These are phyloP conservation scores for Octonoba sinensis DNA, from an alignment of 2,888 invertebrate species.

Conservation along the genomic window DNA sequence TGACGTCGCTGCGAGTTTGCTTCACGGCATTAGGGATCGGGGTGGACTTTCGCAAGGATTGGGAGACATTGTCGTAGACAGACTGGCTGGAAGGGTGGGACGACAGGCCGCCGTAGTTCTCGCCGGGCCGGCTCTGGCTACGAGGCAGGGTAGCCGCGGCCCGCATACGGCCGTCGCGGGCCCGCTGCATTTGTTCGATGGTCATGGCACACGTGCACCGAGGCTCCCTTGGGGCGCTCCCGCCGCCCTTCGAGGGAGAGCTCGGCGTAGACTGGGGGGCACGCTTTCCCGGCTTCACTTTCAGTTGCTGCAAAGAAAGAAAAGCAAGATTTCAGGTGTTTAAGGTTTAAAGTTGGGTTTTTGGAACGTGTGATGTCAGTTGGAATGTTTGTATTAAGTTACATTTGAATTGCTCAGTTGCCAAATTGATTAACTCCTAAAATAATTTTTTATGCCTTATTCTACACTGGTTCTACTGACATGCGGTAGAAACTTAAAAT, in stretches of 20 bases:
- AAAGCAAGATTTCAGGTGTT: neutral
- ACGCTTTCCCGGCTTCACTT: conserved; percentile 78
- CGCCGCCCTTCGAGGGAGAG: conserved; percentile 82
- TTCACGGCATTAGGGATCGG: conserved; percentile 61
- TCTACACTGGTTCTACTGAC: no score
- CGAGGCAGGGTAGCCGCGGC: conserved; percentile 66
- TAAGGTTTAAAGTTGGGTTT: no score
- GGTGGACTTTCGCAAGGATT: conserved; percentile 64
- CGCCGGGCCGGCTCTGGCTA: conserved; percentile 60
- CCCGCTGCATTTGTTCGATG: conserved; percentile 82
- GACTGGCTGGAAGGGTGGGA: conserved; percentile 83
- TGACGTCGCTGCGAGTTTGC: conserved; percentile 56
- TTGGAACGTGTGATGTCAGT: no score
- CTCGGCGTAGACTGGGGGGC: conserved; percentile 94
- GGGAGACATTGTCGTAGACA: conserved; percentile 84
- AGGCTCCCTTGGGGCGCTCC: conserved; percentile 76
- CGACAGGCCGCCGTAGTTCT: conserved; percentile 46
- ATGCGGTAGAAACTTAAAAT: no score
- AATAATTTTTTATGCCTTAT: no score
- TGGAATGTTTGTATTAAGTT: no score
- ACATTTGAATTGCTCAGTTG: no score
- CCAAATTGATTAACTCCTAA: no score
- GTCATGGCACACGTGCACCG: conserved; percentile 84
- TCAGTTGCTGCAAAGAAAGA: conserved; percentile 59
- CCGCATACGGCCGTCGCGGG: conserved; percentile 73